Evolutionary conservation across 2,113 vertebrate genomes (phyloP).

Genomic region (Tragelaphus strepsiceros): DNA sequence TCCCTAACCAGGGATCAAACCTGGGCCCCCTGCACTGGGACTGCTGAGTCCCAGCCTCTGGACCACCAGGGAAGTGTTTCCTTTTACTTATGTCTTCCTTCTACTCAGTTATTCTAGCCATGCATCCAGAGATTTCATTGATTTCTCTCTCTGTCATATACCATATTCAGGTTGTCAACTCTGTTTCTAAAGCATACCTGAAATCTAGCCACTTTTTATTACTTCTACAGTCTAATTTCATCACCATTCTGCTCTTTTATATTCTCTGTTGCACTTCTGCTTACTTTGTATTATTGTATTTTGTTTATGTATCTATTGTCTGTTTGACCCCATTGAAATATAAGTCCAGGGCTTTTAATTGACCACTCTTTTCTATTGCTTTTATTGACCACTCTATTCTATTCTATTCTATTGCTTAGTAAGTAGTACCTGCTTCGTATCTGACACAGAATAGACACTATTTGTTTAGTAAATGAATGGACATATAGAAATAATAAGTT

Average conservation of each 20-base stretch:
- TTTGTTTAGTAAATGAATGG: conserved; percentile 25
- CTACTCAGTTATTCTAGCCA: background rate
- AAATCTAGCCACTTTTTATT: background rate
- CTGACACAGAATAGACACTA: background rate
- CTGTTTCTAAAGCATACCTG: background rate
- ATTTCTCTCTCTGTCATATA: background rate
- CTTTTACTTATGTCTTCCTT: background rate
- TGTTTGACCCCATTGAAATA: background rate
- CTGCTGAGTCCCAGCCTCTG: background rate
- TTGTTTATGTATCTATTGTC: background rate
- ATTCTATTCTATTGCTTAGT: background rate
- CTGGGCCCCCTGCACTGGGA: background rate
- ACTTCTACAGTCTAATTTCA: background rate
- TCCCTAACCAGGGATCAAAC: background rate
- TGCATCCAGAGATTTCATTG: background rate
- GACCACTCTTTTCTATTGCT: background rate
- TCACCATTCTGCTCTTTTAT: background rate
- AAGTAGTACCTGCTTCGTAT: background rate
- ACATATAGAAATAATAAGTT: background rate
- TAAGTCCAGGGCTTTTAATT: conserved; percentile 16
- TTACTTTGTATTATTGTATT: background rate
- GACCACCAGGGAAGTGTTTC: background rate
- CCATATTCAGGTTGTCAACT: background rate
- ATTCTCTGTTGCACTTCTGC: background rate
- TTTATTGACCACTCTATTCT: background rate